Evolutionary conservation across 1,140 invertebrate genomes (phyloP).

Genomic region (Drosophila nannoptera): DNA sequence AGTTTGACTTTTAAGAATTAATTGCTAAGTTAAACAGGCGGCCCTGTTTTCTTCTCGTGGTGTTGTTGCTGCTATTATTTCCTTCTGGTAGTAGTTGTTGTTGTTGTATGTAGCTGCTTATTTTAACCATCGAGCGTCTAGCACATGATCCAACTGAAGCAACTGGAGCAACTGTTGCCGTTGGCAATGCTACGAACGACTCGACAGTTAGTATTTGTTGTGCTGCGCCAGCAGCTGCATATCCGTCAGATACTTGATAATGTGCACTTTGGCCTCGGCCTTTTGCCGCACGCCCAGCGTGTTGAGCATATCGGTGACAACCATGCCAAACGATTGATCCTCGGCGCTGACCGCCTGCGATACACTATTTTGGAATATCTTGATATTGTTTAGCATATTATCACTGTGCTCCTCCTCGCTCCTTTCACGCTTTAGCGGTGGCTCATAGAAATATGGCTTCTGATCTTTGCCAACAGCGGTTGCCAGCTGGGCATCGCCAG

Average conservation of each 20-base stretch:
- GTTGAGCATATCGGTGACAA: slow-evolving; percentile 77
- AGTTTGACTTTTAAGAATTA: slow-evolving; percentile 76
- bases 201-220: slow-evolving; percentile 76
- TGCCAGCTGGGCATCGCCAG: slow-evolving; percentile 69
- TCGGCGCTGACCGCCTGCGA: slow-evolving; percentile 76
- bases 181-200: slow-evolving; percentile 40
- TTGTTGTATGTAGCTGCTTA: slow-evolving; percentile 39
- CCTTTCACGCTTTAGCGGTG: slow-evolving; percentile 71
- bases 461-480: slow-evolving; percentile 71
- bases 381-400: slow-evolving; percentile 75
- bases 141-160: slow-evolving; percentile 62
- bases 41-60: slow-evolving; percentile 26
- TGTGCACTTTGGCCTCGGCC: slow-evolving; percentile 75
- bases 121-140: slow-evolving; percentile 37
- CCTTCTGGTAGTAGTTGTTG: slow-evolving; percentile 32
- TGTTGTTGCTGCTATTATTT: slow-evolving; percentile 2
- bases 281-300: slow-evolving; percentile 76
- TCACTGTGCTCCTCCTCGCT: slow-evolving; percentile 74
- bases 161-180: slow-evolving; percentile 60
- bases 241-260: slow-evolving; percentile 77
- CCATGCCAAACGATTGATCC: slow-evolving; percentile 77
- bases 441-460: slow-evolving; percentile 77
- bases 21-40: slow-evolving; percentile 42
- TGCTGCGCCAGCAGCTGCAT: slow-evolving; percentile 77
- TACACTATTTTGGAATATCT: slow-evolving; percentile 76